A percentile compares a stretch with the other conserved stretches of the same genome.
phyloP scores from a whole-genome alignment of 2,113 vertebrate species.

The Stictonetta naevosa region DNA sequence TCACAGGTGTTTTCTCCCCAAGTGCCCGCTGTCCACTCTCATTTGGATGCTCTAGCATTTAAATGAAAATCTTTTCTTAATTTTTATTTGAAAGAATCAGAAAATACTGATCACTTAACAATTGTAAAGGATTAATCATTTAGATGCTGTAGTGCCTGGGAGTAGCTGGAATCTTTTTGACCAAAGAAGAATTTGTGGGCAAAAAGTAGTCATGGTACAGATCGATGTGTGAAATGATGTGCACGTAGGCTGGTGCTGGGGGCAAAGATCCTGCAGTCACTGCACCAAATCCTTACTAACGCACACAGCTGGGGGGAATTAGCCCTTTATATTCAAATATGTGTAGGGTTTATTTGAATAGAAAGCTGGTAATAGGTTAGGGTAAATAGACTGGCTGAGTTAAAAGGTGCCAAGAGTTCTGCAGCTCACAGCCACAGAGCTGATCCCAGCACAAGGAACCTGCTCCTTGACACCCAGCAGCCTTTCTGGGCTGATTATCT shows the following conservation, averaged over 20 bases:
- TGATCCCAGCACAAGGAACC: neutral
- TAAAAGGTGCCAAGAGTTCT: neutral
- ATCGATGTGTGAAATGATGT: rapidly evolving
- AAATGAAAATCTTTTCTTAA: neutral
- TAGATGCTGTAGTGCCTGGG: neutral
- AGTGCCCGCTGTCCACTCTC: neutral
- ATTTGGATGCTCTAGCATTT: neutral
- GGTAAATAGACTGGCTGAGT: neutral
- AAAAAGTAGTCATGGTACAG: neutral
- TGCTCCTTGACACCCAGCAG: neutral
- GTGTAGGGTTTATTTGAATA: neutral
- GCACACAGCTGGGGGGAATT: neutral
- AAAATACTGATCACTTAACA: neutral
- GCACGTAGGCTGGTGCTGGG: neutral
- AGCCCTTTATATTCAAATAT: neutral
- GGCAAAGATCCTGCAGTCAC: neutral
- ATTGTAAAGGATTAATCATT: neutral
- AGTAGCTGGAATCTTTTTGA: neutral
- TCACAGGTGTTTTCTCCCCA: neutral
- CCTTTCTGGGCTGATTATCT: neutral
- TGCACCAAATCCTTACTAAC: neutral
- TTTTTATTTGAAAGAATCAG: neutral
- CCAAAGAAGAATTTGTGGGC: neutral
- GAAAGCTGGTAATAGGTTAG: neutral
- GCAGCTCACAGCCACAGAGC: rapidly evolving